phyloP scores from a whole-genome alignment of 53 echinoderm and acorn worm genomes.

The Antedon mediterranea region DNA sequence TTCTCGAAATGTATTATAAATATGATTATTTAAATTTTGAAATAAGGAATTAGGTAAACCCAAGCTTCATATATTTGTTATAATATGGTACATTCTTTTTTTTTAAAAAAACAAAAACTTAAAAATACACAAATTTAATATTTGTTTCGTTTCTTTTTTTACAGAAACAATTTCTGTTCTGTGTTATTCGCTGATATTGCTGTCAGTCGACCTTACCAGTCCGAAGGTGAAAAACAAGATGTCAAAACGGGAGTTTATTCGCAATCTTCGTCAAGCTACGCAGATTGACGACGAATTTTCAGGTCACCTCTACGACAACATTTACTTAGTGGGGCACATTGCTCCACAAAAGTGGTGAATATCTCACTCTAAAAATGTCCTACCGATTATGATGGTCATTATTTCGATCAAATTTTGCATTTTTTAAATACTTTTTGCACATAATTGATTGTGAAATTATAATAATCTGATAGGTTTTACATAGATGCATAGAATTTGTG shows the following conservation, averaged over 20 bases:
- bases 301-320: conserved; percentile 78
- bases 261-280: conserved; percentile 86
- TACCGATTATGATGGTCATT: not conserved
- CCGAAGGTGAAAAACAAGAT: conserved; percentile 99
- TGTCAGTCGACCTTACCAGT: conserved; percentile 90
- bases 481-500: not conserved
- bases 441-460: not conserved
- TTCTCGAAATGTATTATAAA: too few species aligned
- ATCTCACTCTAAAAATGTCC: not conserved
- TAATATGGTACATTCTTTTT: too few species aligned
- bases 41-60: too few species aligned
- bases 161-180: conserved; percentile 91
- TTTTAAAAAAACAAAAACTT: too few species aligned
- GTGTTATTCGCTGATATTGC: conserved; percentile 83
- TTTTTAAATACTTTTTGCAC: not conserved
- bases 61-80: too few species aligned
- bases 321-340: conserved; percentile 93
- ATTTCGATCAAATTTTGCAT: not conserved
- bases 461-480: not conserved
- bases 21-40: too few species aligned
- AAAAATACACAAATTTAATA: too few species aligned
- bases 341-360: conserved; percentile 83
- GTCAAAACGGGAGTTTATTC: conserved; percentile 98
- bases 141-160: too few species aligned
- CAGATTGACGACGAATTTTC: conserved; percentile 69